phyloP scores from a whole-genome alignment of 2,113 vertebrate species.

The Peucedramus taeniatus region DNA sequence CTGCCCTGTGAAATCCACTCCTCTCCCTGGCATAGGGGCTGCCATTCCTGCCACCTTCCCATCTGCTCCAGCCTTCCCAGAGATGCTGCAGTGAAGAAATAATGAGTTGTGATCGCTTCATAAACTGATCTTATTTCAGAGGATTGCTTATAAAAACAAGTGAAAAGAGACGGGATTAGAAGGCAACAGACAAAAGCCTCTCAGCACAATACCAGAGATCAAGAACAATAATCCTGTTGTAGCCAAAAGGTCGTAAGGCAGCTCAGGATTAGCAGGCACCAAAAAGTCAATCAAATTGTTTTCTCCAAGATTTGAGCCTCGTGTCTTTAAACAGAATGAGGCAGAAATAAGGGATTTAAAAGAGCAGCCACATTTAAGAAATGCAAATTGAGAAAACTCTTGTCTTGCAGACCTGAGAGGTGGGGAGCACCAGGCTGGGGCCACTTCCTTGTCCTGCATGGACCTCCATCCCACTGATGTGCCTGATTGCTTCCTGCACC shows the following conservation, averaged over 20 bases:
- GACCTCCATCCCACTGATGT: not conserved
- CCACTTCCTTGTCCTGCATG: not conserved
- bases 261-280: slow-evolving; percentile 42
- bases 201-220: not conserved
- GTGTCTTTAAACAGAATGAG: not conserved
- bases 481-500: not conserved
- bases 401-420: not conserved
- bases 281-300: slow-evolving; percentile 47
- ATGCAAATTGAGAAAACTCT: not conserved
- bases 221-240: slow-evolving; percentile 63
- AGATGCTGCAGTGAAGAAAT: not conserved
- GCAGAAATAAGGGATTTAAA: slow-evolving; percentile 22
- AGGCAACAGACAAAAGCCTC: slow-evolving; percentile 24
- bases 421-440: not conserved
- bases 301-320: not conserved
- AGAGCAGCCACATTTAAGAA: not conserved
- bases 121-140: slow-evolving; percentile 35
- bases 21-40: not conserved
- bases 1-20: not conserved
- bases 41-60: fast-evolving
- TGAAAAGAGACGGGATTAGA: slow-evolving; percentile 22
- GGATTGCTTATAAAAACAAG: slow-evolving; percentile 52
- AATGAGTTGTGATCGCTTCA: slow-evolving; percentile 25
- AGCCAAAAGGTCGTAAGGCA: slow-evolving; percentile 49
- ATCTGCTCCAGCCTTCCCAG: not conserved